Percentiles rank a stretch among this genome's conserved stretches.
These are phyloP conservation scores for Ptilodon capucinus DNA, from an alignment of 2,888 invertebrate species.

Conservation along the genomic window DNA sequence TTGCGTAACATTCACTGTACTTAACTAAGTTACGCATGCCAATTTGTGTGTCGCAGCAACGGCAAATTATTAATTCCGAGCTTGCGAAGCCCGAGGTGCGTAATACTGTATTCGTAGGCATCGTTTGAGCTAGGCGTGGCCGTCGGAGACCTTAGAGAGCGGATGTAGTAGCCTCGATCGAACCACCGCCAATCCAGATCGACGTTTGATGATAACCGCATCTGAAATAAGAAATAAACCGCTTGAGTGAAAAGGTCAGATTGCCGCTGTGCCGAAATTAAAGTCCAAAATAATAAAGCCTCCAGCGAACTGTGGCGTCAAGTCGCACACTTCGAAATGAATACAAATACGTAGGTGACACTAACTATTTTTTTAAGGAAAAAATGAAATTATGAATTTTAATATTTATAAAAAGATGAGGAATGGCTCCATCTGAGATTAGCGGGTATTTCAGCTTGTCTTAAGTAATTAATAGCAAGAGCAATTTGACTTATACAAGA, in stretches of 20 bases:
- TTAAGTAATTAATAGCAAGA: no score
- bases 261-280: slow-evolving; percentile 64
- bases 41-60: slow-evolving; percentile 33
- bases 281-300: slow-evolving; percentile 72
- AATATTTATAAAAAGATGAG: no score
- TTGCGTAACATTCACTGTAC: slow-evolving; percentile 36
- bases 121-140: slow-evolving; percentile 70
- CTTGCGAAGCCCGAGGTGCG: slow-evolving; percentile 45
- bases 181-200: slow-evolving; percentile 61
- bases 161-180: slow-evolving; percentile 75
- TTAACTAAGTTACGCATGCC: slow-evolving; percentile 26
- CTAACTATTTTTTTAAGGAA: no score
- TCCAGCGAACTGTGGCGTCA: no score
- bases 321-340: no score
- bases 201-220: slow-evolving; percentile 69
- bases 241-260: slow-evolving; percentile 77
- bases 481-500: no score
- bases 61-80: slow-evolving; percentile 42
- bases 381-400: no score
- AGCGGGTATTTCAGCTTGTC: no score
- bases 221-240: slow-evolving; percentile 59
- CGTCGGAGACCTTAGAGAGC: slow-evolving; percentile 67
- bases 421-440: no score
- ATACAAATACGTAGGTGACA: no score
- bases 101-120: slow-evolving; percentile 51